Base-by-base conservation (phyloP, 2,797 vertebrate species). In the Rhinogobio ventralis region DNA sequence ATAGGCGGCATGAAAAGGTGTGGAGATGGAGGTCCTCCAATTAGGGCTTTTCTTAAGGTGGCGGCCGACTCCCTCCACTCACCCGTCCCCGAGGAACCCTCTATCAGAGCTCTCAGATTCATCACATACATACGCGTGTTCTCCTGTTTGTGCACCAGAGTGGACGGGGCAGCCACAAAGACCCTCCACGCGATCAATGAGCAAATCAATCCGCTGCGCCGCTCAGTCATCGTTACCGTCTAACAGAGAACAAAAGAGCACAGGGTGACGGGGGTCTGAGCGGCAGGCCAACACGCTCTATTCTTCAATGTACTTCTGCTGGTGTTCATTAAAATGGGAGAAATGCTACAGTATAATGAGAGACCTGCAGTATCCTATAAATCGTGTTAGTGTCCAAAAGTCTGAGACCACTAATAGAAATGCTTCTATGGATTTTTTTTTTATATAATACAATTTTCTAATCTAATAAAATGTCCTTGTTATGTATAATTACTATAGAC, bases 71-170 rank as follows among this genome's bases (percentile, higher is more conserved):
- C 62, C 64, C 62, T 60, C 36, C 64, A 30, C 79, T 30, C 62
- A 93, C 92, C 94, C 94, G 93, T 96, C 94, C 92, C 94, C 89
- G 93, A 94, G 95, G 95, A 95, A 95, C 92, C 93, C 53, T 51
- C 66, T 97, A 97, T 97, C 96, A 94, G 96, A 96, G 91, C 97
- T 95, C 96, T 88, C 85, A 95, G 96, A 97, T 53, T 89, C 89
- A 89, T 90, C 89, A 87, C 89, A 90, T 87, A 87, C 68, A 73
- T 85, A 84, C n/a, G 51, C 46, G 64, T 77, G 69, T 78, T 83
- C 69, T 85, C 82, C 84, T 81, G 80, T 71, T 51, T 45, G 55
- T 83, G 51, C 72, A 73, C 55, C 79, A 75, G 67, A 74, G 14
- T 76, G 62, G 64, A 76, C 55, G 68, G 15, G 30, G 81, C 51